Percentiles rank a stretch among this genome's conserved stretches.
These are phyloP conservation scores for mouse (Mus musculus) DNA, from an alignment of 2,113 vertebrate genomes.

Conservation along the genomic window DNA sequence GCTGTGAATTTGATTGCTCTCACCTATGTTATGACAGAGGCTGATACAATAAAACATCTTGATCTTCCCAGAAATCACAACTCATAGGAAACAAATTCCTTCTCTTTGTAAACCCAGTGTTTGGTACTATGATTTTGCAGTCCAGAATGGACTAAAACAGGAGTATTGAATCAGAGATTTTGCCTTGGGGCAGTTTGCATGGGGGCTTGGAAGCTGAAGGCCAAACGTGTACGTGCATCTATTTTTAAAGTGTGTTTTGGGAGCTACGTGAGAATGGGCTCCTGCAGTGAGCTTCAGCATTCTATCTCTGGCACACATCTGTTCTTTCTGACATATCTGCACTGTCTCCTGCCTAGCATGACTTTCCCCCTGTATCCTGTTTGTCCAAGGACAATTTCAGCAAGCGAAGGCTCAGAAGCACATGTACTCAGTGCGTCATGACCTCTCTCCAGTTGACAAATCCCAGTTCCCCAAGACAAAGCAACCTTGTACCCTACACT, in stretches of 20 bases:
- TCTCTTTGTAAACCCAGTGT: background rate
- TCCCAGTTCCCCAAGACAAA: background rate
- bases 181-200: background rate
- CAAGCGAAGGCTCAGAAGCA: background rate
- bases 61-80: background rate
- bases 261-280: background rate
- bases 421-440: background rate
- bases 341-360: background rate
- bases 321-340: background rate
- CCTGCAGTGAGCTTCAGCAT: background rate
- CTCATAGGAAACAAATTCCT: background rate
- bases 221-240: fast-evolving
- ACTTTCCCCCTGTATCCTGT: background rate
- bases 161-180: constrained; percentile 3
- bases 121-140: background rate
- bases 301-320: background rate
- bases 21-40: background rate
- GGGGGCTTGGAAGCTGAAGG: background rate
- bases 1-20: background rate
- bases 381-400: background rate
- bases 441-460: background rate
- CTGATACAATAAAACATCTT: background rate
- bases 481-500: background rate
- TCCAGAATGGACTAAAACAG: background rate
- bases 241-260: constrained; percentile 17